These are phyloP conservation scores for Oryzias sinensis DNA, from an alignment of 2,797 vertebrate species.

Conservation along the genomic window DNA sequence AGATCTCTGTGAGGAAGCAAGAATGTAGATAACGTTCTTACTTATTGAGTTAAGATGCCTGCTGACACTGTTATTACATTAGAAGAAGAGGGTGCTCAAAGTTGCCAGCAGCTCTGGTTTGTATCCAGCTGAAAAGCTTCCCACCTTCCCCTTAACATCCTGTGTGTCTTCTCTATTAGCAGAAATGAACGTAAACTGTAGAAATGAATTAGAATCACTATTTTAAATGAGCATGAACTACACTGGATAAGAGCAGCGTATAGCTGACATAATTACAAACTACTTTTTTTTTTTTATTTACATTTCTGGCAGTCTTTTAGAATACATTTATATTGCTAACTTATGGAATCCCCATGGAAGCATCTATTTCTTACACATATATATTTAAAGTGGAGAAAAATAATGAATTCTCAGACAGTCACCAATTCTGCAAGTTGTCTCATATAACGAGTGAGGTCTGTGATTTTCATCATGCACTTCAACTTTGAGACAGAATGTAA, in stretches of 20 bases:
- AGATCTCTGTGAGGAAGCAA: conserved; percentile 35
- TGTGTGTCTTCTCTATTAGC: not conserved
- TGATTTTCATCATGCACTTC: too few species aligned
- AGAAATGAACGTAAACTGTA: not conserved
- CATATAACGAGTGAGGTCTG: too few species aligned
- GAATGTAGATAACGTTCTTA: conserved; percentile 57
- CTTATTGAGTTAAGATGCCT: conserved; percentile 58
- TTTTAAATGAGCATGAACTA: not conserved
- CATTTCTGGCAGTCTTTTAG: too few species aligned
- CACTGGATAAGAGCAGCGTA: too few species aligned
- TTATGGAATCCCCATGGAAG: too few species aligned
- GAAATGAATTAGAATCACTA: not conserved
- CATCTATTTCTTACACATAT: too few species aligned
- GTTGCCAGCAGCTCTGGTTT: conserved; percentile 18
- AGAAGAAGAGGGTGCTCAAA: conserved; percentile 46
- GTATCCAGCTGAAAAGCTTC: conserved; percentile 3
- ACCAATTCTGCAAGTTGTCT: too few species aligned
- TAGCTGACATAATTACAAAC: not conserved
- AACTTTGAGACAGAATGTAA: too few species aligned
- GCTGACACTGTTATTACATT: conserved; percentile 64
- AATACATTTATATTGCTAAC: too few species aligned
- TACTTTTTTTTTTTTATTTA: too few species aligned
- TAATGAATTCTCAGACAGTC: too few species aligned
- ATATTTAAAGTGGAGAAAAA: too few species aligned
- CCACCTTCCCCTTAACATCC: not conserved